Conservation (phyloP, 2,888 invertebrate species). For the Conistra vaccinii region DNA sequence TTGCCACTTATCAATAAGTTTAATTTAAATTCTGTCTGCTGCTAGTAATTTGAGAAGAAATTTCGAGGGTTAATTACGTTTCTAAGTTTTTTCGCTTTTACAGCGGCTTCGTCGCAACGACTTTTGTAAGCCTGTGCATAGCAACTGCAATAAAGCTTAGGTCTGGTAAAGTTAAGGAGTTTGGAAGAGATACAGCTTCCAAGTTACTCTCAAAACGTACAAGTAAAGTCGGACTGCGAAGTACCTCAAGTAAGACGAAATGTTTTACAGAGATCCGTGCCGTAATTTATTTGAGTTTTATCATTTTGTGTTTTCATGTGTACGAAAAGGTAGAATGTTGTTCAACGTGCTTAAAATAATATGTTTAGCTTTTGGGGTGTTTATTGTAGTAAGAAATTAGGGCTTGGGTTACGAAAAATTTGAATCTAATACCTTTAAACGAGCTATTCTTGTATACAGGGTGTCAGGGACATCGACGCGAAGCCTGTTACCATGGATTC, state of each 20-base stretch:
- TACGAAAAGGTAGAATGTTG: slow-evolving; percentile 40
- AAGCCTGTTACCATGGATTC: too few species aligned
- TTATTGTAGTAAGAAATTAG: slow-evolving; percentile 4
- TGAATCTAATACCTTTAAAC: too few species aligned
- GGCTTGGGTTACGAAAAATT: neutral
- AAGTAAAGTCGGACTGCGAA: slow-evolving; percentile 56
- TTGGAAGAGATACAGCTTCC: slow-evolving; percentile 58
- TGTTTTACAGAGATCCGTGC: slow-evolving; percentile 49
- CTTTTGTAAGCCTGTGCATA: slow-evolving; percentile 54
- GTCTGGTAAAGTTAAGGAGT: slow-evolving; percentile 60
- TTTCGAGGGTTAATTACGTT: slow-evolving; percentile 48
- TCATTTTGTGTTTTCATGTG: slow-evolving; percentile 42
- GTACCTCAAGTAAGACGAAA: slow-evolving; percentile 54
- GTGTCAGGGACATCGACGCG: too few species aligned
- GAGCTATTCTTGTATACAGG: too few species aligned
- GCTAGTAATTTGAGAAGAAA: slow-evolving; percentile 27
- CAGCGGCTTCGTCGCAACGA: slow-evolving; percentile 43
- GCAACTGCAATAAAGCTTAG: slow-evolving; percentile 64
- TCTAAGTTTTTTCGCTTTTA: slow-evolving; percentile 30
- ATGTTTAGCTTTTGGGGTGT: slow-evolving; percentile 13
- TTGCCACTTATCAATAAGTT: slow-evolving; percentile 2
- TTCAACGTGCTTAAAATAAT: slow-evolving; percentile 24
- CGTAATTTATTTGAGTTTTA: slow-evolving; percentile 58
- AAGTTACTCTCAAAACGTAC: slow-evolving; percentile 60
- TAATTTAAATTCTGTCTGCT: slow-evolving; percentile 30